Evolutionary conservation across 2,113 vertebrate genomes (phyloP), one percentile per base, ranked within the genome.

Genomic region (Kryptolebias marmoratus): DNA sequence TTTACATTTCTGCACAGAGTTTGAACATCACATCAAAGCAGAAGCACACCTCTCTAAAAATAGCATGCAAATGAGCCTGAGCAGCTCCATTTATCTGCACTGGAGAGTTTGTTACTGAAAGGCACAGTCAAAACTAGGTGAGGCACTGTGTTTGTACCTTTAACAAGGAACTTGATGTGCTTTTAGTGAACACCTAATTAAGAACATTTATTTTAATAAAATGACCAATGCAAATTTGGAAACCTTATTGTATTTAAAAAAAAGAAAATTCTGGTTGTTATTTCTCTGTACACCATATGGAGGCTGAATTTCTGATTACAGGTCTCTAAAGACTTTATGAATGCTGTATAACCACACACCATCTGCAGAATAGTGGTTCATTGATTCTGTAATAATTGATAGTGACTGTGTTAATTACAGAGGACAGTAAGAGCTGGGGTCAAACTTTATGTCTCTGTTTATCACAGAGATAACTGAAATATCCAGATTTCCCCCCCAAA

Each of bases 61-160:
- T 82, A 88, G 79, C 55, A 85, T 83, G 85, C 71, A 88, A 82
- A 87, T 81, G 56, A 82, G 78, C 62, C 71, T 9, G 39, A 48
- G 73, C 47, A 42, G 80, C 79, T 79, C 52, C 68, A 57, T 53
- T 18, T 65, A 50, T 82, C 36, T 53, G 49, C 66, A 66, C 22
- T 73, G 71, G 68, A 67, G 62, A 39, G 55, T 44, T 62, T 74
- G 77, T 73, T 47, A 59, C 27, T 59, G 55, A 68, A 73, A 68
- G 58, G 11, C 30, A 10, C 50, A 36, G 36, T 54, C 53, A 77
- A 6, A 42, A 32, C 45, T 73, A 44, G 36, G 48, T 36, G 72
- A 68, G 42, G n/a, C 39, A 28, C 47, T 66, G 18, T 66, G 18
- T 57, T 28, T 81, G 16, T 65, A 14, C 18, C 55, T 10, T 54